Evolutionary conservation across 2,113 vertebrate genomes (phyloP), one percentile per base, ranked within the genome.

Genomic region (Pogonocichla stellata): DNA sequence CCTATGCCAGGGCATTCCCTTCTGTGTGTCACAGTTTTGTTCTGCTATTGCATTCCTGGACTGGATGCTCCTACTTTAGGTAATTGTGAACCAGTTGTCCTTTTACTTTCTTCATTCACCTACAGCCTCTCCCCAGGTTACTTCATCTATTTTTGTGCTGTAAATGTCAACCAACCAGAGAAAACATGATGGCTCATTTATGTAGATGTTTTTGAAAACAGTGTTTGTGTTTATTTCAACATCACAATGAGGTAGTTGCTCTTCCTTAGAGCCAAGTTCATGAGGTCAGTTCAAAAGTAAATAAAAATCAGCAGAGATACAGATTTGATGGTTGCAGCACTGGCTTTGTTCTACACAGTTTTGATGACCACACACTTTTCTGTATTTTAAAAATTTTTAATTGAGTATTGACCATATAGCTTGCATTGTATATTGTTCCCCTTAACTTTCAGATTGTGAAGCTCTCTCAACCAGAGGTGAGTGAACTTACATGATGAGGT

Each of bases 361-460:
- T 89, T 80, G 40, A 42, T 47, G 57, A 43, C 5, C 3, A 5
- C 17, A 5, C 9, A 11, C 13, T 36, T 88, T 48, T 22, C 48
- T 61, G 40, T 16, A 17, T 64, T 69, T 17, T 0, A 11, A 57
- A 66, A n/a, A 0, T 0, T 6, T 40, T 33, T 4, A 34, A 19
- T 14, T 31, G 8, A 29, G 23, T 87, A 33, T 45, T 73, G 53
- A 17, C 22, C 48, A 10, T 2, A 5, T 11, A 18, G 19, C 10
- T 64, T 3, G 0, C 5, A 25, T 10, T 54, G 19, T 17, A 3
- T 48, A 25, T 60, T 3, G 0, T 3, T 78, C 12, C 40, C 31
- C 23, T 57, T 43, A 67, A 72, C 10, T 81, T 74, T 74, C 48
- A 42, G 36, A 53, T 53, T 1, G 4, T 17, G 34, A 75, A 66